Conservation (phyloP, 2,888 invertebrate genomes). For the Macropis europaea region DNA sequence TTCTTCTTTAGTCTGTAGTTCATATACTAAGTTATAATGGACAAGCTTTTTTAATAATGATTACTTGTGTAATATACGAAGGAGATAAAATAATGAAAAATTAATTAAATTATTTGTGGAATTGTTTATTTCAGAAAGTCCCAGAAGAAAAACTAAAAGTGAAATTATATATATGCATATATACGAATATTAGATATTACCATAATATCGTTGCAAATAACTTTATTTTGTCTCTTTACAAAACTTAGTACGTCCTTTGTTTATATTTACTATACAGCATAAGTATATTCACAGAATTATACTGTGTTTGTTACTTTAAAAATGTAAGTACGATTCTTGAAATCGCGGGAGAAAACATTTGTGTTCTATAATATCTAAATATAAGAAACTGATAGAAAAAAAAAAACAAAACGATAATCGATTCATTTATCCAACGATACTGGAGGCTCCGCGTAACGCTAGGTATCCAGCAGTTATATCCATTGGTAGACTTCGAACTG, state of each 20-base stretch:
- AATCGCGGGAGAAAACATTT: background rate
- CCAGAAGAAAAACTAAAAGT: background rate
- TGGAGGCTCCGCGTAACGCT: constrained; percentile 90
- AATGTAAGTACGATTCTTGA: background rate
- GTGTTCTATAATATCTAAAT: constrained; percentile 7
- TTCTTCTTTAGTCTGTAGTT: constrained; percentile 69
- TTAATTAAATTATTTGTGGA: constrained; percentile 40
- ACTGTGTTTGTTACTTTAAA: constrained; percentile 1
- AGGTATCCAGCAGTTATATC: constrained; percentile 95
- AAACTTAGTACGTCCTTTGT: constrained; percentile 6
- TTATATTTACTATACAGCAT: constrained; percentile 3
- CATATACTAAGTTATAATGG: constrained; percentile 74
- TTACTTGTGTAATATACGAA: constrained; percentile 73
- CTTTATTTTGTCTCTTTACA: constrained; percentile 24
- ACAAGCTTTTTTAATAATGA: constrained; percentile 74
- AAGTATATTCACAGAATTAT: constrained; percentile 3
- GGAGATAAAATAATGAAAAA: constrained; percentile 58
- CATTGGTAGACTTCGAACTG: constrained; percentile 92
- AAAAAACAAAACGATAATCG: constrained; percentile 5
- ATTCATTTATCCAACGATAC: constrained; percentile 84
- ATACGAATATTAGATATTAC: background rate
- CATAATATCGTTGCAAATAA: background rate
- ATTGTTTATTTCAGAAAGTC: constrained; percentile 54
- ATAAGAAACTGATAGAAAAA: background rate
- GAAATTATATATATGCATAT: background rate